These are phyloP conservation scores for Escarpia spicata DNA, from an alignment of 2,888 invertebrate genomes.

Conservation along the genomic window DNA sequence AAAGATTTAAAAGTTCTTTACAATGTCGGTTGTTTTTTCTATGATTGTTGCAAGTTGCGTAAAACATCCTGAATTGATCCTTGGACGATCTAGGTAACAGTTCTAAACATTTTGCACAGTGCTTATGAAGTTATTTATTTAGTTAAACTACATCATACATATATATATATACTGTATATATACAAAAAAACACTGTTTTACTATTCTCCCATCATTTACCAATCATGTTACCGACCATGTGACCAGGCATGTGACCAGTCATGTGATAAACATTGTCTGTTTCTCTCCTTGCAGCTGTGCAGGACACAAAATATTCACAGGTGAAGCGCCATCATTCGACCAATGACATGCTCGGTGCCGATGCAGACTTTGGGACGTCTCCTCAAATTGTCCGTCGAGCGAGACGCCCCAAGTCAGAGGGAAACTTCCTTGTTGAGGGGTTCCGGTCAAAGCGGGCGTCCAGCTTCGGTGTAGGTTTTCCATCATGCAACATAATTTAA, in stretches of 20 bases:
- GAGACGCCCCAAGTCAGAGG: conserved; percentile 95
- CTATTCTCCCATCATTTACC: too few species aligned
- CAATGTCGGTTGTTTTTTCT: too few species aligned
- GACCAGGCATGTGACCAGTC: background rate
- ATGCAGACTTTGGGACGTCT: conserved; percentile 28
- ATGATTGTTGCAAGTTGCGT: too few species aligned
- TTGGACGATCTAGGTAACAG: too few species aligned
- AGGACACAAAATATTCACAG: conserved; percentile 86
- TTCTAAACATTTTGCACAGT: too few species aligned
- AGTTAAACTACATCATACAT: too few species aligned
- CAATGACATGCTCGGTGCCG: conserved; percentile 60
- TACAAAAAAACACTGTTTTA: too few species aligned
- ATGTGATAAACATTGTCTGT: background rate
- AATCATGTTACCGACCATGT: background rate
- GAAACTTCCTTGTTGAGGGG: conserved; percentile 81
- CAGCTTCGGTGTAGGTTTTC: conserved; percentile 90
- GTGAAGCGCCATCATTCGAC: conserved; percentile 64
- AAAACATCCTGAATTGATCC: too few species aligned
- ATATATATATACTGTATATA: too few species aligned
- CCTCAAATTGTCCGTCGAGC: conserved; percentile 71
- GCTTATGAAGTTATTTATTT: too few species aligned
- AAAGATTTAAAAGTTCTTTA: too few species aligned
- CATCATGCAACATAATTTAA: background rate
- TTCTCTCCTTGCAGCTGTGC: conserved; percentile 70
- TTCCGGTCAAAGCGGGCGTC: conserved; percentile 92